These are phyloP conservation scores for Podotricha telesiphe DNA, from an alignment of 2,888 invertebrate genomes.

Conservation along the genomic window DNA sequence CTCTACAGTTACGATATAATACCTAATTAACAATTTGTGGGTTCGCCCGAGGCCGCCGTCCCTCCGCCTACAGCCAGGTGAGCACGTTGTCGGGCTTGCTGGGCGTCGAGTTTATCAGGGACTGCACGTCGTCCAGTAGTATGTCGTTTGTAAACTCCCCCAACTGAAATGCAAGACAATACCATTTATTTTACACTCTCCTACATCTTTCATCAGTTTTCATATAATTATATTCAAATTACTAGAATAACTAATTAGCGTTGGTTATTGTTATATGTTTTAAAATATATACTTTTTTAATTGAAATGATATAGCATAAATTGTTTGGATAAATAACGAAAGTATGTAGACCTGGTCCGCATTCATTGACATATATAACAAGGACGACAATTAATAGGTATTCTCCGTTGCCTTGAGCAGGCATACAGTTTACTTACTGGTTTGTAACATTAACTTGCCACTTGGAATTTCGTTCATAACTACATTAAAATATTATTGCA, in stretches of 20 bases:
- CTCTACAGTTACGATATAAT: conserved; percentile 54
- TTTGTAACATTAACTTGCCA: background rate
- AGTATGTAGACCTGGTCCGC: background rate
- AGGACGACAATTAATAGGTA: conserved; percentile 21
- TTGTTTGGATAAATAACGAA: conserved; percentile 5
- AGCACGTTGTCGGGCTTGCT: conserved; percentile 93
- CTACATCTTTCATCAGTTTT: background rate
- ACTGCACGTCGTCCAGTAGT: conserved; percentile 94
- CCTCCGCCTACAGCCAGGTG: conserved; percentile 89
- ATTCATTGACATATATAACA: conserved; percentile 11
- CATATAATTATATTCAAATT: background rate
- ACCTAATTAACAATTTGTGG: conserved; percentile 59
- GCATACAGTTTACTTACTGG: conserved; percentile 2
- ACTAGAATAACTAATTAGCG: background rate
- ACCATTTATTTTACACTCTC: conserved; percentile 7
- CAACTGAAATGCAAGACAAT: conserved; percentile 82
- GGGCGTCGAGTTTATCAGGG: conserved; percentile 93
- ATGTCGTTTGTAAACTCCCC: conserved; percentile 94
- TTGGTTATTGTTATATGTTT: background rate
- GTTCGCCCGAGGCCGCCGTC: conserved; percentile 43
- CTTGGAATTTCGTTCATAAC: background rate
- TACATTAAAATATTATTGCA: conserved; percentile 9
- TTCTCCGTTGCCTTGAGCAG: conserved; percentile 5
- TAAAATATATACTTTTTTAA: background rate
- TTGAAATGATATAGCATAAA: background rate